Evolutionary conservation across 2,888 invertebrate species (phyloP), one percentile per base, ranked within the genome.

Genomic region (Pediacus dermestoides): DNA sequence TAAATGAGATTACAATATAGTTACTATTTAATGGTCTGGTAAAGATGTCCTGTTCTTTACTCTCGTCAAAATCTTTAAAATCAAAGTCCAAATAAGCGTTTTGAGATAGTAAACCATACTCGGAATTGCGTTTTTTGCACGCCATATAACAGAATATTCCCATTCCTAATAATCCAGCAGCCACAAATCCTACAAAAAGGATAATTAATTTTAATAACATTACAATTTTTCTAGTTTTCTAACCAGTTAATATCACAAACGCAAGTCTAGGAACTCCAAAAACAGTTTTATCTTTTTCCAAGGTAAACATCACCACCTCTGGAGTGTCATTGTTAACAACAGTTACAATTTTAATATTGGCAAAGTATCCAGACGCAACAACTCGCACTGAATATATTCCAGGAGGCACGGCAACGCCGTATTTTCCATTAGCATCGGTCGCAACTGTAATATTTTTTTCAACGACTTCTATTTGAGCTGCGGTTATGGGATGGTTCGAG

Each of bases 241-340:
- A 27, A 79, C 88, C 87, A 49, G 82, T 74, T 6, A 87, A 60
- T 58, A 87, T 76, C 16, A 89, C 79, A 62, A 91, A 90, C 1
- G 82, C 74, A 12, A 87, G 71, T 15, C 89, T 71, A 0, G 89
- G 86, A 71, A 90, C 70, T 0, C 89, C 89, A 51, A 85, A 70
- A 9, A 88, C 77, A 42, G 72, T 74, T 48, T 82, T 81, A 53
- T 88, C 81, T 7, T 72, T 71, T 28, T 75, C 74, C 36, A 90
- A 60, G 47, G 81, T 82, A 50, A 89, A 79, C 46, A 88, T 70
- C 1, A 87, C 70, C 37, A 80, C 74, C 10, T 75, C 74, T 1
- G 77, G 74, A 25, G 71, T 47, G 32, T 68, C 69, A 0, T 63
- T 59, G n/a, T 53, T 57, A 25, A 53, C 53, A 8, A 69, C 52